Percentiles rank a stretch among this genome's conserved stretches.
Conservation (phyloP, 2,113 vertebrate genomes). For the Sardina pilchardus region DNA sequence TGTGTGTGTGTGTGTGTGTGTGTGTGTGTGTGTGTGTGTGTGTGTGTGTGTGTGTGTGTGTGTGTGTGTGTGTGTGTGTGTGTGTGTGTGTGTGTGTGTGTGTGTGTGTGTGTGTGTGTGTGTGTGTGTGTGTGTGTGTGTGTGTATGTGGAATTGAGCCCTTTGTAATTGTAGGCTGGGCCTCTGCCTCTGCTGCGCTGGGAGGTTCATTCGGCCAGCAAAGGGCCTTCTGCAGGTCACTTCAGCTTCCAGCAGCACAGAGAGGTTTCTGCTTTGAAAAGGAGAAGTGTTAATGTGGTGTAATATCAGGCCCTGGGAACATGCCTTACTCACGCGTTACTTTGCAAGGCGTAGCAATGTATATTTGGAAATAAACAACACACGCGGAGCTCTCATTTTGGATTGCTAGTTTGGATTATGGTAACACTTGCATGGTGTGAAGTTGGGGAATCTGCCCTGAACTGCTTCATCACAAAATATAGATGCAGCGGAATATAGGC, state of each 20-base stretch:
- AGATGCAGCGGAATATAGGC: no score
- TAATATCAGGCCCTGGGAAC: not conserved
- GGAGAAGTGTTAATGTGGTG: not conserved
- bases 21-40: constrained; percentile 22
- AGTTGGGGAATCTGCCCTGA: not conserved
- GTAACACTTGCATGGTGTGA: not conserved
- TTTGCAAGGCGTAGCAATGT: not conserved
- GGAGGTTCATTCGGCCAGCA: not conserved
- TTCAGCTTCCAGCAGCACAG: not conserved
- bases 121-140: constrained; percentile 21
- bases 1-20: constrained; percentile 11
- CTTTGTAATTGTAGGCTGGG: not conserved
- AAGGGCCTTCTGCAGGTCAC: not conserved
- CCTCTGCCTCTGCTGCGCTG: not conserved
- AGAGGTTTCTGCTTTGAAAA: not conserved
- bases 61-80: constrained; percentile 14
- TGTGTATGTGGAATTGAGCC: not conserved
- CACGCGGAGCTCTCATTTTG: not conserved
- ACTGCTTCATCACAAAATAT: no score
- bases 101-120: constrained; percentile 22
- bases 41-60: constrained; percentile 18
- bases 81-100: constrained; percentile 21
- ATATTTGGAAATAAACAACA: not conserved
- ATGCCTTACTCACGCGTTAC: not conserved
- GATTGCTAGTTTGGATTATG: not conserved